Base-by-base conservation (phyloP, 2,888 invertebrate genomes). In the Dynastes hyllus region DNA sequence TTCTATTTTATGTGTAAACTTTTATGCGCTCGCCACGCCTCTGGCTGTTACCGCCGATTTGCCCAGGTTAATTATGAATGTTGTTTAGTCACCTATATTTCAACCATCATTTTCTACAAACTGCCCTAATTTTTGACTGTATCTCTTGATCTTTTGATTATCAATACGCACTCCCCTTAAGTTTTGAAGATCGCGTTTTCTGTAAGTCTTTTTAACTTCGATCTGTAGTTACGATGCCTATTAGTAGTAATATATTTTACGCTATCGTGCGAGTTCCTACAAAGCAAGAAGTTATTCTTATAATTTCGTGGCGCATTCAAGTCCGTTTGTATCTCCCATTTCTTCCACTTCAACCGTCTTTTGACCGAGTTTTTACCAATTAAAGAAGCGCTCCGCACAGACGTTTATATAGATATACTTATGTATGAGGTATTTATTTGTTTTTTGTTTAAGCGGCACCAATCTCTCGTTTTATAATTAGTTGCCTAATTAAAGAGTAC, bases 391-490 rank as follows among this genome's bases (percentile, higher is more conserved):
- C 45, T 45, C 45, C 45, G n/a, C 32, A 65, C 65, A n/a, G 32
- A 32, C 6, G 66, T 40, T 40, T 22, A 40, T 40, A 40, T 66
- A 40, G n/a, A 66, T 40, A 37, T 40, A 40, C n/a, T n/a, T 66
- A 40, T 66, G 40, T 66, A 45, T 45, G 45, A 45, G 45, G 11
- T 8, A 66, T 66, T 37, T 40, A n/a, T 66, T 50, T 27, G 67
- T 69, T 69, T 69, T 50, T 69, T 50, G 22, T 69, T 69, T 69
- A 50, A 13, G 8, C 67, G 22, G 50, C 67, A 71, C 55, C 71
- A 71, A 71, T 11, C 55, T 71, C 37, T 71, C 71, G 71, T 29
- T 58, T 37, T 2, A 58, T 71, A 71, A 71, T 71, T 71, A 58
- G 71, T 40, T n/a, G 58, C 16, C 58, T 58, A 71, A 71, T 71